Conservation (phyloP, 2,113 vertebrate genomes). For the Mustelus asterias region DNA sequence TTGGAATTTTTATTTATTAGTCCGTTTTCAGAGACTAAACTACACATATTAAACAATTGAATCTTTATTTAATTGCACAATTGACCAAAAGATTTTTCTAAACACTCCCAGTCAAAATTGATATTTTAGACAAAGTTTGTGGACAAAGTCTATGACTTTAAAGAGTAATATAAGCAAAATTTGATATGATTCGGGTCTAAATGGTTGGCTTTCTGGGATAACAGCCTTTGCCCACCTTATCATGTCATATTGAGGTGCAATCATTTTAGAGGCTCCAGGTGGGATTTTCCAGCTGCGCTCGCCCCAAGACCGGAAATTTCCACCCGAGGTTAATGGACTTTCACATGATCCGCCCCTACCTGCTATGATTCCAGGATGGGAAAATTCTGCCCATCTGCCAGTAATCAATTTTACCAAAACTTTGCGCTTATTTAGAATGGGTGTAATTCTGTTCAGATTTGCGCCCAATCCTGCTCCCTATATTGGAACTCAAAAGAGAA, state of each 20-base stretch:
- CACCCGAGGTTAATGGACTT: too few species aligned
- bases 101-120: not conserved
- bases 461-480: not conserved
- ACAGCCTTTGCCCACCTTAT: too few species aligned
- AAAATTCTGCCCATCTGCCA: not conserved
- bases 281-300: too few species aligned
- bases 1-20: not conserved
- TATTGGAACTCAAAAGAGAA: not conserved
- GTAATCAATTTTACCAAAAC: not conserved
- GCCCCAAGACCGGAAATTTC: too few species aligned
- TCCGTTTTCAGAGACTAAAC: not conserved
- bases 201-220: not conserved
- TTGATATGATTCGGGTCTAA: not conserved
- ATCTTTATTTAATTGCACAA: not conserved
- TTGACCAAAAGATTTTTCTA: not conserved
- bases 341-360: too few species aligned
- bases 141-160: not conserved
- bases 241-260: too few species aligned
- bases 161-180: too few species aligned
- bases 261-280: too few species aligned
- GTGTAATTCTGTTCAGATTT: not conserved
- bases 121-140: not conserved
- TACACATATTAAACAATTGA: not conserved
- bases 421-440: not conserved
- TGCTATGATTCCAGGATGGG: too few species aligned